Percentiles rank a stretch among this genome's conserved stretches.
Conservation (phyloP, 1,140 invertebrate genomes). For the Lepidurus packardi region DNA sequence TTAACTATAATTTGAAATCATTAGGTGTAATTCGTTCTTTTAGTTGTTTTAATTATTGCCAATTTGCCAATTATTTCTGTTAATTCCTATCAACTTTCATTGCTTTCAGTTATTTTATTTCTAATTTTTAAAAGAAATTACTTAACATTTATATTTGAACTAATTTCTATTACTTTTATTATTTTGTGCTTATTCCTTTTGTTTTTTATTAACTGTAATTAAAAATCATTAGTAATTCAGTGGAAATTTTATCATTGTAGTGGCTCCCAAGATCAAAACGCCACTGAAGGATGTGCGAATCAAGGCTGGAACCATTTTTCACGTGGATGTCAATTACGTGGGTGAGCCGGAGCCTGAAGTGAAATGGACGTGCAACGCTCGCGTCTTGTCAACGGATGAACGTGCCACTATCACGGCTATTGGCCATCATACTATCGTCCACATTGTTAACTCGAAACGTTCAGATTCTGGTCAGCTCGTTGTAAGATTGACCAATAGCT, state of each 20-base stretch:
- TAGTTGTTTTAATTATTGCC: background rate
- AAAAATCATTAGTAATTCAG: background rate
- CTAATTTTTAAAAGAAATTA: too few relatives aligned
- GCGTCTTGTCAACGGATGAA: conserved; percentile 64
- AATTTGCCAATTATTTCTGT: too few relatives aligned
- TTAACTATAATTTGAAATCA: background rate
- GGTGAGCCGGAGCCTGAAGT: conserved; percentile 83
- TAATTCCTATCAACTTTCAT: background rate
- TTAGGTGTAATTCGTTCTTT: background rate
- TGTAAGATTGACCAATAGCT: conserved; percentile 74
- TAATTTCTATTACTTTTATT: background rate
- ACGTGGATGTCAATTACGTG: conserved; percentile 85
- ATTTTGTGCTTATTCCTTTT: conserved; percentile 41
- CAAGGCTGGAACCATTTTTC: conserved; percentile 86
- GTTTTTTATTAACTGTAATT: too few relatives aligned
- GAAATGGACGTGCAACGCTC: conserved; percentile 72
- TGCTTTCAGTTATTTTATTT: too few relatives aligned
- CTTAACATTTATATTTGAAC: background rate
- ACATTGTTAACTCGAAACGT: conserved; percentile 80
- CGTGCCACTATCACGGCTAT: conserved; percentile 80
- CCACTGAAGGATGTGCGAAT: conserved; percentile 79
- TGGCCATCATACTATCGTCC: conserved; percentile 82
- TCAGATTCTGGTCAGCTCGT: conserved; percentile 77
- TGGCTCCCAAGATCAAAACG: conserved; percentile 87
- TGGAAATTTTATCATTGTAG: background rate